phyloP scores from a whole-genome alignment of 1,140 invertebrate genomes.

The Cydia fagiglandana region DNA sequence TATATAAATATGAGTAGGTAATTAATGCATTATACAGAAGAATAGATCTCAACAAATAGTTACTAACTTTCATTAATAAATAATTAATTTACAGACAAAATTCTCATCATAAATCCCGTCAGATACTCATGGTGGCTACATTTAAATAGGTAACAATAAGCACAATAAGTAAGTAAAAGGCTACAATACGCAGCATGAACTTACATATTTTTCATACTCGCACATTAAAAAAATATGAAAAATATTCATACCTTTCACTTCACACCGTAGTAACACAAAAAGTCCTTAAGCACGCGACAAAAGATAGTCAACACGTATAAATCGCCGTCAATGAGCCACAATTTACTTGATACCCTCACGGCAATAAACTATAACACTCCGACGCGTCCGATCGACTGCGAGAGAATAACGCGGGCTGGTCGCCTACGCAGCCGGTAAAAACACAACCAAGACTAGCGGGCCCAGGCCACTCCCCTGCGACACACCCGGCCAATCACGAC shows the following conservation, averaged over 20 bases:
- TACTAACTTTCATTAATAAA: no score
- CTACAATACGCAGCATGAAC: background rate
- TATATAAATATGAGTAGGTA: no score
- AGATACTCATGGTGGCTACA: no score
- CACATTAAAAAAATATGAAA: conserved; percentile 16
- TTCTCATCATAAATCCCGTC: background rate
- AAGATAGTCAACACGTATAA: conserved; percentile 56
- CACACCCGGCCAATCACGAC: conserved; percentile 64
- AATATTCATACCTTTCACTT: conserved; percentile 44
- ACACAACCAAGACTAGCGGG: conserved; percentile 69
- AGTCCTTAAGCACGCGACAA: conserved; percentile 61
- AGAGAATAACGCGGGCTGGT: conserved; percentile 68
- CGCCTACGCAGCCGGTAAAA: conserved; percentile 69
- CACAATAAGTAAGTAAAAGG: background rate
- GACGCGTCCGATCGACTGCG: conserved; percentile 73
- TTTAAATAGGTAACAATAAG: background rate
- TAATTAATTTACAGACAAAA: background rate
- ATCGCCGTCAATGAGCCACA: conserved; percentile 63
- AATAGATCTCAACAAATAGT: no score
- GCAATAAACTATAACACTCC: conserved; percentile 76
- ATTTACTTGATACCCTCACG: conserved; percentile 64
- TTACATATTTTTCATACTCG: background rate
- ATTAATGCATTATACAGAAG: no score
- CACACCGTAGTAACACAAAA: conserved; percentile 39
- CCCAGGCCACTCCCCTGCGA: conserved; percentile 65